Percentiles rank a stretch among this genome's conserved stretches.
These are phyloP conservation scores for Cyaniris semiargus DNA, from an alignment of 2,888 invertebrate species.

Conservation along the genomic window DNA sequence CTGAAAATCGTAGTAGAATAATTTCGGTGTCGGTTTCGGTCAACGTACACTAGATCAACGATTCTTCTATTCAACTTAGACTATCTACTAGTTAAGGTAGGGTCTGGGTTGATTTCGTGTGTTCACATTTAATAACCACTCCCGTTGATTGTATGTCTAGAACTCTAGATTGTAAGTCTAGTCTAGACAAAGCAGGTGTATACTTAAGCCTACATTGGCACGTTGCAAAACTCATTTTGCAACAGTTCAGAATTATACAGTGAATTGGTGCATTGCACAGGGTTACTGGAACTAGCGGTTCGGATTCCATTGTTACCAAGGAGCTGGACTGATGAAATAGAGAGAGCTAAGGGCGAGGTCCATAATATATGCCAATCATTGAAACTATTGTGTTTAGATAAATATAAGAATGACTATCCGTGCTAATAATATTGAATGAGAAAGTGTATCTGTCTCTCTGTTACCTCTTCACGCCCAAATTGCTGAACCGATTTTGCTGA, in stretches of 20 bases:
- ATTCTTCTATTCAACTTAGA: too few species aligned
- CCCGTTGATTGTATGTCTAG: constrained; percentile 10
- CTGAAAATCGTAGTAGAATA: too few species aligned
- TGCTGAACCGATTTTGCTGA: not conserved
- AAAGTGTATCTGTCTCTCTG: too few species aligned
- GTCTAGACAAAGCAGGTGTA: constrained; percentile 61
- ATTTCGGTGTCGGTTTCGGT: too few species aligned
- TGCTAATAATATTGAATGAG: too few species aligned
- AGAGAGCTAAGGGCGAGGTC: constrained; percentile 1
- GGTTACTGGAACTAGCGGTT: constrained; percentile 65
- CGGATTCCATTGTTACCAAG: constrained; percentile 44
- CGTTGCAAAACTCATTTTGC: constrained; percentile 70
- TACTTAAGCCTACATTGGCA: constrained; percentile 71
- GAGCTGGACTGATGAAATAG: constrained; percentile 12
- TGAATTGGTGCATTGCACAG: constrained; percentile 74
- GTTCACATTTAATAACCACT: constrained; percentile 25
- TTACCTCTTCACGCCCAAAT: not conserved
- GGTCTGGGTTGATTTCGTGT: not conserved
- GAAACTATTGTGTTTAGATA: too few species aligned
- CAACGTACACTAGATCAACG: too few species aligned
- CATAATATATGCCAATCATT: not conserved
- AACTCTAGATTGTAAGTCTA: not conserved
- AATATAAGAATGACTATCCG: too few species aligned
- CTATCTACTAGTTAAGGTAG: too few species aligned
- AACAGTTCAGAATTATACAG: constrained; percentile 75